Evolutionary conservation across 2,888 invertebrate genomes (phyloP).

Genomic region (Sinhomidia bicolor): DNA sequence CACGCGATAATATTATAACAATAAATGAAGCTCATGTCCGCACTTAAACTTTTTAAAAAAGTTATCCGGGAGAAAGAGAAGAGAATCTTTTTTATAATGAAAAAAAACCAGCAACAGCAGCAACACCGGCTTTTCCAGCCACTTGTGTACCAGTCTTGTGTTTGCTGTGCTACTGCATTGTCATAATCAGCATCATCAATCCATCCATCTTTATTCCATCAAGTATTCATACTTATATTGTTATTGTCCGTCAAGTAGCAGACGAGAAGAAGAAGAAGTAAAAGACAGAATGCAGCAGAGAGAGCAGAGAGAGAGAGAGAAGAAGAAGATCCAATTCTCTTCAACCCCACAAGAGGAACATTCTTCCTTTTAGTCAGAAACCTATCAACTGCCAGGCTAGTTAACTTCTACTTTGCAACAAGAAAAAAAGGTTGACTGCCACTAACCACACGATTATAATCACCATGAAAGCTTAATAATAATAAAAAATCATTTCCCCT

Average conservation of each 20-base stretch:
- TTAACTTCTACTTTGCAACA: constrained; percentile 69
- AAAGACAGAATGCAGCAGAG: neutral
- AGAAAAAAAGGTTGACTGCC: constrained; percentile 68
- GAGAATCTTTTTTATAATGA: neutral
- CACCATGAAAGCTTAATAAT: constrained; percentile 73
- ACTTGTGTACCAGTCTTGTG: constrained; percentile 35
- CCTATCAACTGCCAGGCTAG: constrained; percentile 73
- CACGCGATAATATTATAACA: neutral
- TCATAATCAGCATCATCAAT: constrained; percentile 67
- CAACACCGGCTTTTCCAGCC: constrained; percentile 30
- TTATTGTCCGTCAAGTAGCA: constrained; percentile 46
- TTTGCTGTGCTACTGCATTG: constrained; percentile 71
- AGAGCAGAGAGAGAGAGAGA: constrained; percentile 22
- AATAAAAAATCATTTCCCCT: constrained; percentile 72
- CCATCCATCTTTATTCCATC: constrained; percentile 70
- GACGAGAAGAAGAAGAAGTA: constrained; percentile 32
- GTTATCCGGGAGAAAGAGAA: constrained; percentile 21
- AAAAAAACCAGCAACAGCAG: constrained; percentile 26
- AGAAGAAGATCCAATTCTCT: constrained; percentile 27
- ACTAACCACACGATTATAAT: constrained; percentile 75
- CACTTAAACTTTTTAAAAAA: constrained; percentile 47
- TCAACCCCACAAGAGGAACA: constrained; percentile 58
- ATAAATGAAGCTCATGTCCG: constrained; percentile 49
- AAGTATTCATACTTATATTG: constrained; percentile 49
- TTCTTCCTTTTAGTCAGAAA: constrained; percentile 63